Percentiles rank a stretch among this genome's conserved stretches.
Evolutionary conservation across 2,797 vertebrate species (phyloP).

Genomic region (Microcaecilia unicolor): DNA sequence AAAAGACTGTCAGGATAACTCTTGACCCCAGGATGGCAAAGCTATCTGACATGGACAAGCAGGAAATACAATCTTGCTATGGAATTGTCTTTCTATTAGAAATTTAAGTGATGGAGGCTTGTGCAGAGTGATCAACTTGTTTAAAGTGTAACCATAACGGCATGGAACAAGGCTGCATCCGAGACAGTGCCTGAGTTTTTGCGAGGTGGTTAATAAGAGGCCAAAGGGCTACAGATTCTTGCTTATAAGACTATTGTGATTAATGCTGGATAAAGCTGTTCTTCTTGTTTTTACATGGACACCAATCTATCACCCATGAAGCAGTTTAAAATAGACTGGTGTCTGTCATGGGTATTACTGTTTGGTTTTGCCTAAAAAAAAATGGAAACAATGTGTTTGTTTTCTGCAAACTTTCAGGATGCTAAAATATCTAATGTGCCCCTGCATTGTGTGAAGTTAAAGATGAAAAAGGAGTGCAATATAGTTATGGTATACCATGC

Average conservation of each 20-base stretch:
- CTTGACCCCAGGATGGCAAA: constrained; percentile 63
- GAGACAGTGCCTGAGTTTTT: constrained; percentile 2
- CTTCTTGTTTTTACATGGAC: no score
- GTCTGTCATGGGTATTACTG: no score
- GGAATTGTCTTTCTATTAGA: constrained; percentile 41
- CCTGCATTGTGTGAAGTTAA: no score
- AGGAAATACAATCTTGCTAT: constrained; percentile 48
- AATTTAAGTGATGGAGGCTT: constrained; percentile 5
- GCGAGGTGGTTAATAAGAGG: background rate
- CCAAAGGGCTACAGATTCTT: background rate
- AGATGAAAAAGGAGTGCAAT: no score
- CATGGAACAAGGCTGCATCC: background rate
- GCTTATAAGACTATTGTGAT: background rate
- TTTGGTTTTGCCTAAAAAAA: no score
- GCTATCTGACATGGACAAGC: constrained; percentile 53
- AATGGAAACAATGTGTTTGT: no score
- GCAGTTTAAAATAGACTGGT: no score
- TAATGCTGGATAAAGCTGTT: background rate
- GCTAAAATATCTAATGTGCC: no score
- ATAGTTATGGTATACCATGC: no score
- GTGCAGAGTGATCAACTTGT: background rate
- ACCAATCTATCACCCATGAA: no score
- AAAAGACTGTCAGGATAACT: constrained; percentile 68
- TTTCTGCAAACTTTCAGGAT: no score
- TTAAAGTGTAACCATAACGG: constrained; percentile 2